Conservation (phyloP, 1,140 invertebrate genomes). For the Nasonia longicornis region DNA sequence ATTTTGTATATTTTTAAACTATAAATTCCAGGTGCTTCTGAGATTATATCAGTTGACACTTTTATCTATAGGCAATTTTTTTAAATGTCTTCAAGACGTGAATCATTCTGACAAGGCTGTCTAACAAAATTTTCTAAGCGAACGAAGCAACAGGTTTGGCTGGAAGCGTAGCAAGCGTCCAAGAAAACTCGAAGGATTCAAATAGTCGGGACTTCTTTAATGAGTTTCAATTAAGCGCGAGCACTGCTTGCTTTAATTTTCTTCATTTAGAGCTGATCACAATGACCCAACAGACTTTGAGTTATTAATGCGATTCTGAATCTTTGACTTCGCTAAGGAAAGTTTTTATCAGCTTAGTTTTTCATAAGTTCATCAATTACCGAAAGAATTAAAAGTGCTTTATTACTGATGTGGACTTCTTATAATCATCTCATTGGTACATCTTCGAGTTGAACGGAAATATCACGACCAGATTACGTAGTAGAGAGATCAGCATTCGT, state of each 20-base stretch:
- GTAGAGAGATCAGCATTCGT: neutral
- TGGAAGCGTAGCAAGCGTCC: neutral
- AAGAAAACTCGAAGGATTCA: slow-evolving; percentile 14
- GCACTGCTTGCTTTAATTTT: neutral
- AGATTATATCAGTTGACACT: neutral
- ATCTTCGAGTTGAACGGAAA: too few species aligned
- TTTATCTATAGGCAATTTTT: too few species aligned
- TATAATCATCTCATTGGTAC: too few species aligned
- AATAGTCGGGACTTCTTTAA: slow-evolving; percentile 19
- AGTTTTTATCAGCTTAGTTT: too few species aligned
- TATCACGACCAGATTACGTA: neutral
- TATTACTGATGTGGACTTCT: neutral
- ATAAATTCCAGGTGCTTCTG: too few species aligned
- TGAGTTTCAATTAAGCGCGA: slow-evolving; percentile 11
- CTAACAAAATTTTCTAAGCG: slow-evolving; percentile 19
- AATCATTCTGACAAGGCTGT: neutral
- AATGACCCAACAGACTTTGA: neutral
- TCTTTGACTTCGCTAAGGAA: neutral
- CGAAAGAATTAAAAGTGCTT: neutral
- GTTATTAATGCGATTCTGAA: neutral
- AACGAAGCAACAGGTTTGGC: slow-evolving; percentile 19
- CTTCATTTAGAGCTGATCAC: neutral
- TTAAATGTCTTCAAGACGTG: neutral
- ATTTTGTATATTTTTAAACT: too few species aligned
- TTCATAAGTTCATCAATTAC: neutral